Conservation (phyloP, 2,888 invertebrate genomes). For the Biston betularia region DNA sequence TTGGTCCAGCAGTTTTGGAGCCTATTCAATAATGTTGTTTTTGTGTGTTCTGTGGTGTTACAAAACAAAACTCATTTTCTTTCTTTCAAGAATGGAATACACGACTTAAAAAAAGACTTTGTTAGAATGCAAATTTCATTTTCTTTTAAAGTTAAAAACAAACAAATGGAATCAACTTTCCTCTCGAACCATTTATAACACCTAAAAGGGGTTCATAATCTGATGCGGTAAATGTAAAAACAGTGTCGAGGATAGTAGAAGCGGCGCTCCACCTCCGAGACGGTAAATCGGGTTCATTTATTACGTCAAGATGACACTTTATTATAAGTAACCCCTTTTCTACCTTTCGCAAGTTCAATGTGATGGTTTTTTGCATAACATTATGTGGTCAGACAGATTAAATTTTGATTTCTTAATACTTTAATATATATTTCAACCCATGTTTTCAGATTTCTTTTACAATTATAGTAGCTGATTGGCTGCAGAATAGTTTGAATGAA, state of each 20-base stretch:
- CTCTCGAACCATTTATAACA: constrained; percentile 49
- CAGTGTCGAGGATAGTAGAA: constrained; percentile 58
- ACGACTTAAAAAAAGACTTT: no score
- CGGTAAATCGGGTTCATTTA: constrained; percentile 73
- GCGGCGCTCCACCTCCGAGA: constrained; percentile 52
- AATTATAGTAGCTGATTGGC: no score
- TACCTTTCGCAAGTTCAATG: constrained; percentile 34
- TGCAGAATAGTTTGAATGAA: no score
- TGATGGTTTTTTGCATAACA: constrained; percentile 43
- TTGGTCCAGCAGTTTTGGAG: no score
- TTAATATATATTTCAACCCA: not conserved
- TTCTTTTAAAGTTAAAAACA: constrained; percentile 30
- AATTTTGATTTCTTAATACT: not conserved
- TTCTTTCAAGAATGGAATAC: no score
- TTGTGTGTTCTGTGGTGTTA: no score
- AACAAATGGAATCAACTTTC: constrained; percentile 48
- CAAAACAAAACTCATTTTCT: no score
- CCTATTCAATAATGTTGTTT: no score
- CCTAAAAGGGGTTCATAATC: constrained; percentile 62
- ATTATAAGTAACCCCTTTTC: constrained; percentile 58
- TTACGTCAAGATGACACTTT: constrained; percentile 83
- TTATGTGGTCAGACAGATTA: constrained; percentile 32
- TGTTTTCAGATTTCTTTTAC: no score
- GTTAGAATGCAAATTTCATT: not conserved
- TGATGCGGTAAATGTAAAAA: constrained; percentile 73